These are phyloP conservation scores for Acrossocheilus wenchowensis DNA, from an alignment of 2,797 vertebrate genomes.

Conservation along the genomic window DNA sequence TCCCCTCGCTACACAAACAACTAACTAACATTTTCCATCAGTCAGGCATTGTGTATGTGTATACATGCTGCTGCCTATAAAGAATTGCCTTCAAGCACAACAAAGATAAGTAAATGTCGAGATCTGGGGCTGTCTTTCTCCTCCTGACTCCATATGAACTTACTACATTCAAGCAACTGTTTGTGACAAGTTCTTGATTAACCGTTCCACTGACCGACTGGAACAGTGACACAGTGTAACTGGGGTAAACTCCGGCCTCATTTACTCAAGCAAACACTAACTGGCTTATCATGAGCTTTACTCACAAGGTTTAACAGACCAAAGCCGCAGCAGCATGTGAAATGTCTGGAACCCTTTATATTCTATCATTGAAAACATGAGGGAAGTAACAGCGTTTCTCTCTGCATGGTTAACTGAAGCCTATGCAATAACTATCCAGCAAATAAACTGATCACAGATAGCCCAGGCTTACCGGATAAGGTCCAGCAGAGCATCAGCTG, in stretches of 20 bases:
- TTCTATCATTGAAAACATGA: not conserved
- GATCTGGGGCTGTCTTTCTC: not conserved
- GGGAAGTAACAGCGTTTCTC: not conserved
- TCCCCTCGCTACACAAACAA: not conserved
- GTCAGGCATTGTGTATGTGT: too few relatives aligned
- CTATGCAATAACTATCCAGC: not conserved
- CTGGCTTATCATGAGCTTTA: constrained; percentile 73
- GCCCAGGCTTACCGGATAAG: constrained; percentile 87
- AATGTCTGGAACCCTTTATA: not conserved
- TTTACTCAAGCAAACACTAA: constrained; percentile 70
- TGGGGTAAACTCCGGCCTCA: constrained; percentile 45
- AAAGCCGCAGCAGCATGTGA: not conserved
- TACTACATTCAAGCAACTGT: not conserved
- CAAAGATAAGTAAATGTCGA: not conserved
- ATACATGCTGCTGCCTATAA: not conserved
- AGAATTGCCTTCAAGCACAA: not conserved
- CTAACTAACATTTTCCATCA: not conserved
- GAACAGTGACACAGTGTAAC: constrained; percentile 64
- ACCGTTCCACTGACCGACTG: constrained; percentile 63
- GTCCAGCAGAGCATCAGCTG: constrained; percentile 94
- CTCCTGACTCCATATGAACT: not conserved
- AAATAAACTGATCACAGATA: not conserved
- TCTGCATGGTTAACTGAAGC: not conserved
- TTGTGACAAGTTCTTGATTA: not conserved
- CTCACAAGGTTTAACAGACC: constrained; percentile 50